Percentiles rank a stretch among this genome's conserved stretches.
Conservation (phyloP, 2,113 vertebrate species). For the Ondatra zibethicus region DNA sequence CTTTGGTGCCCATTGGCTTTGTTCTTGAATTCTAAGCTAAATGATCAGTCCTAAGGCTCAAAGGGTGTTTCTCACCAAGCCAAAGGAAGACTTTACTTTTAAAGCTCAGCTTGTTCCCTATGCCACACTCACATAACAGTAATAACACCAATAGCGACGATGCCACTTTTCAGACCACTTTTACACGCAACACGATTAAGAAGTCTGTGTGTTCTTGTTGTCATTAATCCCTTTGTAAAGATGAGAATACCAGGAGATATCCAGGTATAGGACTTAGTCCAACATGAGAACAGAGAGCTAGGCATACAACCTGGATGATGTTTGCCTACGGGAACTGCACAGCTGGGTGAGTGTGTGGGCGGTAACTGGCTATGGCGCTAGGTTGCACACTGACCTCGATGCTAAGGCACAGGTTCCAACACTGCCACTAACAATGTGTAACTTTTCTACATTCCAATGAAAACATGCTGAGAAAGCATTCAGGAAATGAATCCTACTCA, state of each 20-base stretch:
- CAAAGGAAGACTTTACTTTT: constrained; percentile 26
- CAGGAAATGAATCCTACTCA: neutral
- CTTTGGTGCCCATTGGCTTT: neutral
- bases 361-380: no score
- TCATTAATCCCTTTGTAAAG: neutral
- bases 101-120: neutral
- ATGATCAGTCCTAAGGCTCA: constrained; percentile 27
- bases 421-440: no score
- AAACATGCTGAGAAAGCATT: neutral
- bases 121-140: neutral
- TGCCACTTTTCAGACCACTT: neutral
- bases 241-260: neutral
- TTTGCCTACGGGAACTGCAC: no score
- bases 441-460: no score
- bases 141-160: neutral
- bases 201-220: neutral
- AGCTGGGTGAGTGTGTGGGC: no score
- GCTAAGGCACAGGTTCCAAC: no score
- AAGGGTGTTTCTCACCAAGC: neutral
- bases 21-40: constrained; percentile 17
- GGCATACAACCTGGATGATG: neutral
- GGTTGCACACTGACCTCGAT: no score
- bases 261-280: neutral
- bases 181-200: neutral
- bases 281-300: neutral